Conservation (phyloP, 2,797 vertebrate species). For the Onychomys torridus region DNA sequence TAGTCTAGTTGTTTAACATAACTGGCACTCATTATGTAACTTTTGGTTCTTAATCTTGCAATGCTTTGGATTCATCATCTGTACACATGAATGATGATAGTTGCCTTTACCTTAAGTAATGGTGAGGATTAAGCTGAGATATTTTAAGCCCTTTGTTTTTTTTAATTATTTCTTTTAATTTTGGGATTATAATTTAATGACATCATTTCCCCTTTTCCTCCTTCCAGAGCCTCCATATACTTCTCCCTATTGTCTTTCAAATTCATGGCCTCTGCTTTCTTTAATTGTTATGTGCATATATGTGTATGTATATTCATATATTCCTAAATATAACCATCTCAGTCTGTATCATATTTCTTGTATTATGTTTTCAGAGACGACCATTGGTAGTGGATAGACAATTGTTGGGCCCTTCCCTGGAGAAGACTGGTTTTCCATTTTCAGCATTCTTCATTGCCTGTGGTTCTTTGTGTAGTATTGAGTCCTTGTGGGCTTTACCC, state of each 20-base stretch:
- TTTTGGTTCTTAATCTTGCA: neutral
- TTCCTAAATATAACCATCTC: neutral
- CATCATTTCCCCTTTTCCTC: neutral
- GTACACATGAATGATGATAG: neutral
- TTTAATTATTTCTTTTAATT: neutral
- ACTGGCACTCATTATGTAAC: neutral
- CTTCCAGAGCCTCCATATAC: neutral
- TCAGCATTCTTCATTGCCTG: neutral
- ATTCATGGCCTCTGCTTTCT: neutral
- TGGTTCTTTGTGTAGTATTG: neutral
- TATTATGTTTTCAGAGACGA: neutral
- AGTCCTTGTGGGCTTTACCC: neutral
- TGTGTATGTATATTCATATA: neutral
- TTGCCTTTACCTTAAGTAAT: neutral
- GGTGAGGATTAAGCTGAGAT: conserved; percentile 37
- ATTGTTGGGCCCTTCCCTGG: too few species aligned
- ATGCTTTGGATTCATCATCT: neutral
- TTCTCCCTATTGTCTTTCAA: neutral
- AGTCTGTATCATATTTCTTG: neutral
- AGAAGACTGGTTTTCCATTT: too few species aligned
- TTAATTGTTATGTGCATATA: neutral
- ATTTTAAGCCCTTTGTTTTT: neutral
- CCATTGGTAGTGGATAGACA: neutral
- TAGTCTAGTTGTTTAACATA: neutral
- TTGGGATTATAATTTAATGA: neutral